Evolutionary conservation across 92 coral and sea anemone species (phyloP).

Genomic region (Epizoanthus ramosus): DNA sequence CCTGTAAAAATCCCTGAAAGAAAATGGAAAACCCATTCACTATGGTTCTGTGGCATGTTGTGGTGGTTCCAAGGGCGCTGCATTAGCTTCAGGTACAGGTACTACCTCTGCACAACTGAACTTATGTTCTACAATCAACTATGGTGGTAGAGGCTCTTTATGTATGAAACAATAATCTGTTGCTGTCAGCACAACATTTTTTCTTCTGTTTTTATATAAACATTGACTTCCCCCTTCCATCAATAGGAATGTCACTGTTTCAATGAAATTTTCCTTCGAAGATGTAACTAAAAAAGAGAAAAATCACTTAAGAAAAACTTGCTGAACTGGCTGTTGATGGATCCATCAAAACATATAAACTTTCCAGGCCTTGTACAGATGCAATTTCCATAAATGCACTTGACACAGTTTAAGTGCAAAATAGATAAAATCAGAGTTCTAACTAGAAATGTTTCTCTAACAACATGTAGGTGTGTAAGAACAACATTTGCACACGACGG

Average conservation of each 20-base stretch:
- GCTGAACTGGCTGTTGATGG: conserved; percentile 15
- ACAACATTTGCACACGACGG: conserved; percentile 7
- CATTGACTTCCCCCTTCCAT: conserved; percentile 14
- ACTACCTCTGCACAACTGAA: background rate
- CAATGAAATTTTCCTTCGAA: conserved; percentile 2
- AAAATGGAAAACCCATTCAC: conserved; percentile 38
- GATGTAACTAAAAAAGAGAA: conserved; percentile 29
- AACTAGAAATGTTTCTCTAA: conserved; percentile 3
- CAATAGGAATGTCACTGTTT: conserved; percentile 13
- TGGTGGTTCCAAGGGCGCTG: conserved; percentile 8
- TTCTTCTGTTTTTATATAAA: background rate
- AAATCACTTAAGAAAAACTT: background rate
- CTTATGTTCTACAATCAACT: background rate
- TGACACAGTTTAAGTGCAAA: conserved; percentile 3
- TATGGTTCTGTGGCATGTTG: conserved; percentile 9
- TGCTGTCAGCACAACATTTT: conserved; percentile 25
- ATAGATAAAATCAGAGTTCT: conserved; percentile 32
- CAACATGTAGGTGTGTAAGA: conserved; percentile 3
- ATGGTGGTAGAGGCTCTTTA: background rate
- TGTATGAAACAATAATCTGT: conserved; percentile 5
- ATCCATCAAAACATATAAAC: background rate
- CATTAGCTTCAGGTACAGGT: background rate
- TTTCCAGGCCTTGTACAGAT: background rate
- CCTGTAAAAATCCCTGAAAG: conserved; percentile 27
- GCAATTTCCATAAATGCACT: conserved; percentile 29